These are phyloP conservation scores for Lichenostomus cassidix DNA, from an alignment of 2,113 vertebrate genomes.

Conservation along the genomic window DNA sequence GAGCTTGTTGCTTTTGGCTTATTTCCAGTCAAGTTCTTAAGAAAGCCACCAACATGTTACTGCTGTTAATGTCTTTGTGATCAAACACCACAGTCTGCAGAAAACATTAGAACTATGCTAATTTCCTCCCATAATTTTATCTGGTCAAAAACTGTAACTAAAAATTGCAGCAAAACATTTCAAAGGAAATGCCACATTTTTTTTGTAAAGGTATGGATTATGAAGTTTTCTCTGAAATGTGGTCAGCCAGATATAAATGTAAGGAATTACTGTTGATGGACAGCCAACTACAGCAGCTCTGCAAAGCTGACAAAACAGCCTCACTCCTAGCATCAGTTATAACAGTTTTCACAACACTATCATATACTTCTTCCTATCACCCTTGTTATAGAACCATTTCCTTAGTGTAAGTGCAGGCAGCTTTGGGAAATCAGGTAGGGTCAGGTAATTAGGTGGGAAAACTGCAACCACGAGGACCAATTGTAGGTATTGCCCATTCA, in stretches of 20 bases:
- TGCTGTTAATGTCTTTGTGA: conserved; percentile 17
- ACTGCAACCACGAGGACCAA: not conserved
- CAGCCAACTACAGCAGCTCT: not conserved
- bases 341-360: not conserved
- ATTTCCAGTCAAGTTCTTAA: conserved; percentile 33
- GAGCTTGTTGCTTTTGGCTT: conserved; percentile 39
- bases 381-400: not conserved
- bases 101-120: not conserved
- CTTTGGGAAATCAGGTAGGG: not conserved
- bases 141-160: not conserved
- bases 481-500: not conserved
- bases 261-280: not conserved
- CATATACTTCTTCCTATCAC: not conserved
- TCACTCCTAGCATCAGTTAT: not conserved
- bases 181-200: not conserved
- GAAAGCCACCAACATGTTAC: conserved; percentile 11
- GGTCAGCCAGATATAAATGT: not conserved
- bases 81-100: not conserved
- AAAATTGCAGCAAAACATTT: not conserved
- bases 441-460: not conserved
- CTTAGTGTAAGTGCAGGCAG: not conserved
- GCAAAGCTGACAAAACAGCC: not conserved
- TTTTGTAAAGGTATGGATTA: not conserved
- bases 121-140: not conserved
- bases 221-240: not conserved